These are phyloP conservation scores for Panagrolaimus sp. DNA, from an alignment of 1,140 invertebrate species.

Conservation along the genomic window DNA sequence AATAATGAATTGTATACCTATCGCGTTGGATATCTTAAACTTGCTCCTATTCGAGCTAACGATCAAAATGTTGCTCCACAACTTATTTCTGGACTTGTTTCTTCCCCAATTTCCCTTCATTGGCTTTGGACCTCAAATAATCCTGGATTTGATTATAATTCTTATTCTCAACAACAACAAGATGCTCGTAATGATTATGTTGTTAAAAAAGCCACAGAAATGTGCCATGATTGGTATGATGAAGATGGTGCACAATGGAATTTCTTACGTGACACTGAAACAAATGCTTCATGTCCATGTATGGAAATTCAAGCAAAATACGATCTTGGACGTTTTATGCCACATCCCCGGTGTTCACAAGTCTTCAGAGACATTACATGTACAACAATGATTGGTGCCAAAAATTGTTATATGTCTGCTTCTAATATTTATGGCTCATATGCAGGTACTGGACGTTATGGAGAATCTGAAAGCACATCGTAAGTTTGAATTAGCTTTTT, in stretches of 20 bases:
- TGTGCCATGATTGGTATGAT: conserved; percentile 59
- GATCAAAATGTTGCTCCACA: conserved; percentile 32
- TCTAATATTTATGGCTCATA: conserved; percentile 56
- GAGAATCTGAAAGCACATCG: not conserved
- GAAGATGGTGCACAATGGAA: conserved; percentile 57
- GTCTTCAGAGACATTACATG: conserved; percentile 57
- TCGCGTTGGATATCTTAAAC: conserved; percentile 55
- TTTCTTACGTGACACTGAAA: conserved; percentile 55
- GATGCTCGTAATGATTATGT: conserved; percentile 43
- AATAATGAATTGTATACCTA: conserved; percentile 54
- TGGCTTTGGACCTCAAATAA: conserved; percentile 57
- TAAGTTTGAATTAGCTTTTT: conserved; percentile 10
- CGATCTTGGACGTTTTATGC: conserved; percentile 57
- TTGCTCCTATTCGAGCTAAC: conserved; percentile 42
- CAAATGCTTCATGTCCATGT: conserved; percentile 58
- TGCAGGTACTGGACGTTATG: conserved; percentile 23
- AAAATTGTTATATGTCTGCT: conserved; percentile 54
- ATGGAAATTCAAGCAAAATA: conserved; percentile 53
- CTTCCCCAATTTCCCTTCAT: conserved; percentile 56
- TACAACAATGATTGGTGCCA: conserved; percentile 54
- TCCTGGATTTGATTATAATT: conserved; percentile 45
- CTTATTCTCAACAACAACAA: conserved; percentile 42
- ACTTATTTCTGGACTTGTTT: conserved; percentile 50
- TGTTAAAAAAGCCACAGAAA: conserved; percentile 50
- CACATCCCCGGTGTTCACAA: conserved; percentile 57